Evolutionary conservation across 1,140 invertebrate species (phyloP), one percentile per base, ranked within the genome.

Genomic region (Pemphigus obesinymphae): DNA sequence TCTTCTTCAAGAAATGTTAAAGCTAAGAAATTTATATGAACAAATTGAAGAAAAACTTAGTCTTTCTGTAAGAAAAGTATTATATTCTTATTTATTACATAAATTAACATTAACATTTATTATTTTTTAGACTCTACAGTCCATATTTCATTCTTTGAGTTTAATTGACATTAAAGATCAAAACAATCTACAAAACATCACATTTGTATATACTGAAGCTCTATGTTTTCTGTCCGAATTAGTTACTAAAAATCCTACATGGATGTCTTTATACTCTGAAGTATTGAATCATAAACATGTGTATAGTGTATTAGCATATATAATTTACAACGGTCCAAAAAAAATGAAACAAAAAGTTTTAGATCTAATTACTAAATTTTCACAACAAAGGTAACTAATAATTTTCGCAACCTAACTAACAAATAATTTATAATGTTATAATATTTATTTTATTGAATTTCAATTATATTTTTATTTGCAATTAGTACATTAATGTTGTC

Each of bases 251-350:
- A 80, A 80, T 61, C 53, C 75, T 20, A 61, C 5, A 2, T 80
- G 75, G 75, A 61, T 80, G 75, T 40, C 50, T 80, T 80, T 80
- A 29, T 80, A 80, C 31, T 80, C 75, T 43, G 75, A 80, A 63
- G 23, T 80, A 31, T 61, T 80, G 53, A 80, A 80, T 80, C 53
- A 80, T 17, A 80, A 80, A 80, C 50, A 80, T n/a, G 55, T 80
- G 40, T 80, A 80, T 45, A 23, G 15, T 61, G 53, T 80, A 29
- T 17, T 80, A 61, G 75, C 75, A 26, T 80, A 17, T 45, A 43
- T 80, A 26, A 58, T 80, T 20, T 80, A 80, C 29, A 80, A 63
- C 20, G 75, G 53, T 17, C 15, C 75, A 58, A 80, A 80, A 80
- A 43, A 63, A 17, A 43, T 43, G 53, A 61, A 61, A 80, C 53